Evolutionary conservation across 64 coral and sea anemone genomes (phyloP).

Genomic region (Actinia tenebrosa): DNA sequence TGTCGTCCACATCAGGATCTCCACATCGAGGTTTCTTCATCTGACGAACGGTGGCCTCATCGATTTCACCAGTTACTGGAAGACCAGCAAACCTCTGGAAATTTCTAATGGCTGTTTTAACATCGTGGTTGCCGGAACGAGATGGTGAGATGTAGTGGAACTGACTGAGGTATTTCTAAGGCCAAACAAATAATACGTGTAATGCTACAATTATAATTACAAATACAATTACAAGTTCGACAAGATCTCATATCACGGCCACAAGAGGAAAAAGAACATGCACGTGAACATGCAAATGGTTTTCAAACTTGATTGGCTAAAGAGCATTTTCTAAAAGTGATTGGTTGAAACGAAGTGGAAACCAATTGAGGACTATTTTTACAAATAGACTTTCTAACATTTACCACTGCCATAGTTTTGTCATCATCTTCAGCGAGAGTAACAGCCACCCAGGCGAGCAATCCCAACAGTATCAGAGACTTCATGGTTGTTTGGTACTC

Average conservation of each 20-base stretch:
- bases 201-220: too few relatives aligned
- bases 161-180: constrained; percentile 54
- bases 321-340: too few relatives aligned
- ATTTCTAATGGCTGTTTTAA: constrained; percentile 44
- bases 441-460: constrained; percentile 6
- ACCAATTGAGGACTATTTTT: too few relatives aligned
- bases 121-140: constrained; percentile 70
- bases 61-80: constrained; percentile 11
- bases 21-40: constrained; percentile 92
- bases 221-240: too few relatives aligned
- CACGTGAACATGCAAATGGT: too few relatives aligned
- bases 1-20: constrained; percentile 47
- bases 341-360: too few relatives aligned
- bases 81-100: constrained; percentile 71
- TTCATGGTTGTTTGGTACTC: constrained; percentile 16
- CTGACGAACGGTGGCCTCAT: constrained; percentile 36
- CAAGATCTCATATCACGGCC: too few relatives aligned
- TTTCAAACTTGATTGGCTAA: too few relatives aligned
- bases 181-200: too few relatives aligned
- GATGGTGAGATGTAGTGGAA: constrained; percentile 64
- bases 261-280: too few relatives aligned
- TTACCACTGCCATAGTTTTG: constrained; percentile 27
- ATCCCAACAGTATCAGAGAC: constrained; percentile 12
- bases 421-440: constrained; percentile 30
- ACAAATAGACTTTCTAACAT: background rate